These are phyloP conservation scores for Cacatua alba DNA, from an alignment of 2,113 vertebrate genomes.

Conservation along the genomic window DNA sequence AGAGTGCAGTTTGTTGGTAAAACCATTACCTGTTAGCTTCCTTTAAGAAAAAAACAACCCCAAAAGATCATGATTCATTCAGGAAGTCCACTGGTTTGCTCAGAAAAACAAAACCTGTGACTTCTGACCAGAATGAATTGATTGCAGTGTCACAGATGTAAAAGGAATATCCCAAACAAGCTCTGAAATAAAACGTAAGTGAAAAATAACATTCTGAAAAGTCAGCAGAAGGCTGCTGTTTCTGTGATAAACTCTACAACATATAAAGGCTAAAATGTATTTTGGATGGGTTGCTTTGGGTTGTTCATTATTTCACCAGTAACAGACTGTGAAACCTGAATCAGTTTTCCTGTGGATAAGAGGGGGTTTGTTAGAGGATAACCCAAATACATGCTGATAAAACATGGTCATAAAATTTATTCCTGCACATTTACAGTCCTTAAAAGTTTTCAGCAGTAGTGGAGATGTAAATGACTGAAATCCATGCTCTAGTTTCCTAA, in stretches of 20 bases:
- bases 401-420: background rate
- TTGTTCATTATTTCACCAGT: background rate
- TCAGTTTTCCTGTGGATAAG: background rate
- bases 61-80: background rate
- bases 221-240: background rate
- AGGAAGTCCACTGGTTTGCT: background rate
- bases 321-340: background rate
- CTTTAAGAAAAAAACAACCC: background rate
- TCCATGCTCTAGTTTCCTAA: background rate
- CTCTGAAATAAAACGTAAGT: background rate
- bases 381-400: background rate
- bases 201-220: background rate
- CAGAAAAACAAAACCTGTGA: background rate
- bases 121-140: background rate
- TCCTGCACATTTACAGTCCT: background rate
- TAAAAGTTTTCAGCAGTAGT: background rate
- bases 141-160: background rate
- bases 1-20: background rate
- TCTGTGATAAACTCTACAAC: background rate
- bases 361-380: background rate
- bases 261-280: background rate
- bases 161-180: background rate
- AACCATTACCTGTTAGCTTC: background rate
- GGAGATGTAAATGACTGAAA: background rate
- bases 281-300: background rate